Evolutionary conservation across 92 coral and sea anemone species (phyloP).

Genomic region (Phenganax subtilis): DNA sequence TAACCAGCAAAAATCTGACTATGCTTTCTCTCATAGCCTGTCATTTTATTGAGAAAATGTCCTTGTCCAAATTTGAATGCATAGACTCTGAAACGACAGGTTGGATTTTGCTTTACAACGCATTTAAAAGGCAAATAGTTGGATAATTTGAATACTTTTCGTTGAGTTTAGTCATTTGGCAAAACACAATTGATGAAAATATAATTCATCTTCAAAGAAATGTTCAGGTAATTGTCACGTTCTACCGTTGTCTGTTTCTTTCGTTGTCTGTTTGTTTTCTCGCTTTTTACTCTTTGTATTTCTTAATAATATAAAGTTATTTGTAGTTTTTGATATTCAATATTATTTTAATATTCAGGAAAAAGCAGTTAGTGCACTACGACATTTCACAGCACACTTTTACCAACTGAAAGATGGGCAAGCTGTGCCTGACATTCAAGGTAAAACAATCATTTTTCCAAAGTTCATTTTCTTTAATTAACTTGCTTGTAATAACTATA

Average conservation of each 20-base stretch:
- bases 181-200: constrained; percentile 69
- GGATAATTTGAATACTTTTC: not conserved
- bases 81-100: constrained; percentile 63
- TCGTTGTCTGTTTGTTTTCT: not conserved
- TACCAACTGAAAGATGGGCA: constrained; percentile 58
- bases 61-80: constrained; percentile 78
- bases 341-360: constrained; percentile 46
- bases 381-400: constrained; percentile 65
- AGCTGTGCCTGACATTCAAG: constrained; percentile 62
- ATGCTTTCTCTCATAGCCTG: constrained; percentile 58
- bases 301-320: not conserved
- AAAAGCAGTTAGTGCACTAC: constrained; percentile 73
- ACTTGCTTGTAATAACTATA: not conserved
- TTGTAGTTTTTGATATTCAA: not conserved
- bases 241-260: not conserved
- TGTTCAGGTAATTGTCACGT: constrained; percentile 60
- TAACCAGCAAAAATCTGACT: not conserved
- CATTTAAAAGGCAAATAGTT: not conserved
- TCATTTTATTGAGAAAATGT: constrained; percentile 73
- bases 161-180: constrained; percentile 61
- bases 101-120: constrained; percentile 14
- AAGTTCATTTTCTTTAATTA: not conserved
- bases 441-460: constrained; percentile 28
- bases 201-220: constrained; percentile 70
- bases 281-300: constrained; percentile 1